Base-by-base conservation (phyloP, 2,113 vertebrate genomes). In the Mixornis gularis region DNA sequence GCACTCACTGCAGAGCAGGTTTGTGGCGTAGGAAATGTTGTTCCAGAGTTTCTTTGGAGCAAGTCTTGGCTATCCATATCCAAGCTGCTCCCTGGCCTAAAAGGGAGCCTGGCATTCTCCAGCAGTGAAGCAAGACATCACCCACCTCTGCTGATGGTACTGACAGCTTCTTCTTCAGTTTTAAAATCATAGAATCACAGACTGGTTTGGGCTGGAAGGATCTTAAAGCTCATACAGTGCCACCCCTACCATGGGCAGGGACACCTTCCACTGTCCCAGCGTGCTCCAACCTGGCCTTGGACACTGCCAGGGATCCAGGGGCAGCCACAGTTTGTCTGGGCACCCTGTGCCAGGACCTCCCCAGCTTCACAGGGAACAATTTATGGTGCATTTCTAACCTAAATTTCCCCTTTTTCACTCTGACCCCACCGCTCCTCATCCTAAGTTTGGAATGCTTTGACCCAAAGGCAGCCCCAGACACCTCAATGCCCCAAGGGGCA, bases 1-100 rank as follows among this genome's bases (percentile, higher is more conserved):
- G 76, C 82, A 71, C 53, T 26, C 51, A 20, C 56, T 38, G 1
- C 93, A 81, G 80, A 92, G 76, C 30, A 79, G 48, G 60, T 80
- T 90, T 43, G 7, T 1, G 49, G 46, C 38, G 5, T 22, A 53
- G 55, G 51, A 66, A 88, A 87, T 22, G 64, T 59, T 82, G 16
- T n/a, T 44, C 58, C 58, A 38, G 44, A 30, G 24, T 40, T 89
- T 51, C 41, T 81, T 41, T 59, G 49, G 74, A 83, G 70, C 27
- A 30, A 32, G 65, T 43, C 3, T 2, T 14, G 79, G 81, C 32
- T 55, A 3, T 66, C 34, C 65, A 8, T 9, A 16, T 8, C 62
- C 76, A 78, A 92, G 69, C 89, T 48, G 49, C 90, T 58, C 53
- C 44, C 58, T 79, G 80, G 92, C 53, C 69, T 46, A 11, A 53